Base-by-base conservation (phyloP, 1,140 invertebrate genomes). In the Drosophila subpulchrella region DNA sequence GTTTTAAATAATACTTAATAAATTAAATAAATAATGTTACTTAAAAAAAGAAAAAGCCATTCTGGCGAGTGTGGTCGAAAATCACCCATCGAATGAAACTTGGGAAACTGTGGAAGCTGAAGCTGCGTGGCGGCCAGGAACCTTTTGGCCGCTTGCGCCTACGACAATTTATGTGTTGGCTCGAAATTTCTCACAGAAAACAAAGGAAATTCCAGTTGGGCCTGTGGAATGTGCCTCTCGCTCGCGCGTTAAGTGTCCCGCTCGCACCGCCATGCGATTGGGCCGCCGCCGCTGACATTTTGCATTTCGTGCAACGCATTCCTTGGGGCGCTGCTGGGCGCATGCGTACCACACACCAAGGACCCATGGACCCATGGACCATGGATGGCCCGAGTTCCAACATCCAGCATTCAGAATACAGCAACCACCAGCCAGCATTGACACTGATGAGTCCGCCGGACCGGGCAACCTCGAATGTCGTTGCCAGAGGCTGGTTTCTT, bases 291-390 rank as follows among this genome's bases (percentile, higher is more conserved):
- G 83, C 83, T 89, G 89, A 91, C 89, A 91, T 91, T 91, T 91
- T 91, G 89, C 89, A 91, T 91, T 91, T 91, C 89, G 81, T 83
- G 77, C 84, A 89, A 82, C 84, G 81, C 89, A 91, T 91, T 91
- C 84, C 89, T 91, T 75, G 78, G 81, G 89, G 89, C 86, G 86
- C 76, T 90, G 81, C 67, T 78, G 78, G 82, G 82, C 84, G 84
- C 86, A 90, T 90, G 85, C 85, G 85, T 90, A 85, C 85, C 85
- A 90, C 85, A 90, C 85, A 90, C 85, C 80, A 88, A 83, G 84
- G 76, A 83, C 60, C 60, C 59, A 61, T 60, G n/a, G 58, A 20
- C 55, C 2, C 48, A 8, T 47, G 44, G 20, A 47, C 4, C 44
- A 48, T 48, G 75, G 65, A 75, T 12, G 34, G 38, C 24, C 5